Base-by-base conservation (phyloP, 2,113 vertebrate species). In the Marcusenius ussheri region DNA sequence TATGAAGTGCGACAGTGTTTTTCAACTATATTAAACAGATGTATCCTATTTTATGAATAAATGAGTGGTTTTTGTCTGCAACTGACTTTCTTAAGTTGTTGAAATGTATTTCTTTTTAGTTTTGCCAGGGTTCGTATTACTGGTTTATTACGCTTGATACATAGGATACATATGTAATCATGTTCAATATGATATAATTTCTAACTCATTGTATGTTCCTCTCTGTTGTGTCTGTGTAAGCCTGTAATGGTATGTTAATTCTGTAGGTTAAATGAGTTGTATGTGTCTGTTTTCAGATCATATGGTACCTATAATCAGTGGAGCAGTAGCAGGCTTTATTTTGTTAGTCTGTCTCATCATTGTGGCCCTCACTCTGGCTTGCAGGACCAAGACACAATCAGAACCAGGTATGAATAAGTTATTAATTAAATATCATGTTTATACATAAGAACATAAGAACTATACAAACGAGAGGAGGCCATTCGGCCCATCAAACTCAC, bases 331-430 rank as follows among this genome's bases (percentile, higher is more conserved):
- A 46, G 66, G 58, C 11, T 62, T 46, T 77, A 27, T 77, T 15
- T 3, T 89, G 3, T 62, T 89, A 66, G 24, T 77, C n/a, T 11
- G 31, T 27, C 46, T 77, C 46, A 49, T 89, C 42, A n/a, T 46
- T 66, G 42, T 88, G 53, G 8, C 11, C 46, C 5, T 89, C n/a
- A 11, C 7, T 27, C 62, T 51, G 62, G 39, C n/a, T 47, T 77
- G 88, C 45, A 89, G 62, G 46, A 27, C 45, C 88, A 89, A 45
- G 45, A 77, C 17, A 47, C 21, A 77, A 27, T 19, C 4, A 21
- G 66, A 89, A 74, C 24, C 42, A 89, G 66, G 88, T 89, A 89
- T 49, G 45, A 35, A n/a, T n/a, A 88, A 24, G 62, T 42, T 39
- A 8, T 19, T 77, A 35, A 39, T 80, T 42, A 42, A 17, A 42